These are phyloP conservation scores for Petrophora chlorosata DNA, from an alignment of 2,888 invertebrate genomes.

Conservation along the genomic window DNA sequence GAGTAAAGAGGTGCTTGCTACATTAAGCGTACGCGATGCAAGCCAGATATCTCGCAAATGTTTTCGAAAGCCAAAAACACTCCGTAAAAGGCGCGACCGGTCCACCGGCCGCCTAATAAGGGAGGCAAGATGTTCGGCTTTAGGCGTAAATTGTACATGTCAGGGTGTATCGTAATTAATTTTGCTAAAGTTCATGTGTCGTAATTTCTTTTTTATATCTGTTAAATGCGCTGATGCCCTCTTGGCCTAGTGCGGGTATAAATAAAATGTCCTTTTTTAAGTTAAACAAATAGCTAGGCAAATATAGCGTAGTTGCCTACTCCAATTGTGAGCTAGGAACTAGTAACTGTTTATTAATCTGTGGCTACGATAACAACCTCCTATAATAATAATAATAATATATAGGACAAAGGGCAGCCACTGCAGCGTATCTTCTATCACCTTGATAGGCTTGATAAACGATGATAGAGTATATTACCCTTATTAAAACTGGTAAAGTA, in stretches of 20 bases:
- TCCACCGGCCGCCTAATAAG: constrained; percentile 61
- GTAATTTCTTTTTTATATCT: constrained; percentile 48
- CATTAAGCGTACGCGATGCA: constrained; percentile 45
- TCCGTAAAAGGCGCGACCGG: constrained; percentile 66
- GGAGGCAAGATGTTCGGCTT: constrained; percentile 60
- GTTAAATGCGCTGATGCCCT: constrained; percentile 4
- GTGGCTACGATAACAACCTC: too few species aligned
- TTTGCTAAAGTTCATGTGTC: constrained; percentile 55
- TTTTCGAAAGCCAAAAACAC: constrained; percentile 77
- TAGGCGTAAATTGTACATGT: constrained; percentile 68
- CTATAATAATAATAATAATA: too few species aligned
- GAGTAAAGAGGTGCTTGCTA: constrained; percentile 37
- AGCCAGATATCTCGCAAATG: constrained; percentile 53
- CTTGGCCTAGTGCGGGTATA: constrained; percentile 4
- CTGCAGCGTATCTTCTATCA: too few species aligned
- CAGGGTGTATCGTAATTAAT: constrained; percentile 66
- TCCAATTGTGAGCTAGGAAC: too few species aligned
- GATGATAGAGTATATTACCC: too few species aligned
- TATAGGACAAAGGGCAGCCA: too few species aligned
- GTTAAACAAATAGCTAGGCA: too few species aligned
- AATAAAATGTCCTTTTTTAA: too few species aligned
- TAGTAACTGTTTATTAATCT: too few species aligned
- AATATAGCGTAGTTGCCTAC: too few species aligned
- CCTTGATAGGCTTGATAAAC: too few species aligned
- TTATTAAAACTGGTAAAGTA: too few species aligned